A percentile compares a stretch with the other conserved stretches of the same genome.
These are phyloP conservation scores for Eristalinus sepulchralis DNA, from an alignment of 2,888 invertebrate species.

Conservation along the genomic window DNA sequence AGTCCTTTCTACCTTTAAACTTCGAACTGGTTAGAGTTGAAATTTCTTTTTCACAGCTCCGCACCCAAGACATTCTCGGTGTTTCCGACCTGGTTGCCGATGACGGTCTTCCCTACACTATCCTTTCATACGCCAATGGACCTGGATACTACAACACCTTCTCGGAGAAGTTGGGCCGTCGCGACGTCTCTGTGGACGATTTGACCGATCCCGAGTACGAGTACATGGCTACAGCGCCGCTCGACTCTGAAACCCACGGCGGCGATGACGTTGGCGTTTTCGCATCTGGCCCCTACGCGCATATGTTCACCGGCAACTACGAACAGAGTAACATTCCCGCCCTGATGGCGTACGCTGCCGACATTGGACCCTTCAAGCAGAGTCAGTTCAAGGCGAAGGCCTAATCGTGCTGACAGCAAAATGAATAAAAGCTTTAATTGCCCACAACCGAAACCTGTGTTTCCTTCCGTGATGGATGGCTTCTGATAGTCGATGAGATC, in stretches of 20 bases:
- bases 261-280: constrained; percentile 91
- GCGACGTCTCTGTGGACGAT: constrained; percentile 73
- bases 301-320: constrained; percentile 89
- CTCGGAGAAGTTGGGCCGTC: constrained; percentile 74
- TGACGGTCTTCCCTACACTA: constrained; percentile 85
- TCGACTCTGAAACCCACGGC: constrained; percentile 86
- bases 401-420: neutral
- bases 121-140: constrained; percentile 89
- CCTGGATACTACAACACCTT: constrained; percentile 83
- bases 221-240: constrained; percentile 85
- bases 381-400: neutral
- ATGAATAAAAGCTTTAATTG: constrained; percentile 9
- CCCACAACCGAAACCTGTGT: neutral
- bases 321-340: constrained; percentile 91
- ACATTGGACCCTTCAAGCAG: constrained; percentile 83
- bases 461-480: neutral
- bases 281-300: constrained; percentile 89
- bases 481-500: neutral
- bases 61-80: constrained; percentile 84
- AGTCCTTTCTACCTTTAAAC: constrained; percentile 76
- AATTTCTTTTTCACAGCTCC: constrained; percentile 65
- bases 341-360: constrained; percentile 87
- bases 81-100: constrained; percentile 81
- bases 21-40: no score
- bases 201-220: constrained; percentile 76